A percentile compares a stretch with the other conserved stretches of the same genome.
These are phyloP conservation scores for Tetramorium parvispinum DNA, from an alignment of 1,140 invertebrate species.

Conservation along the genomic window DNA sequence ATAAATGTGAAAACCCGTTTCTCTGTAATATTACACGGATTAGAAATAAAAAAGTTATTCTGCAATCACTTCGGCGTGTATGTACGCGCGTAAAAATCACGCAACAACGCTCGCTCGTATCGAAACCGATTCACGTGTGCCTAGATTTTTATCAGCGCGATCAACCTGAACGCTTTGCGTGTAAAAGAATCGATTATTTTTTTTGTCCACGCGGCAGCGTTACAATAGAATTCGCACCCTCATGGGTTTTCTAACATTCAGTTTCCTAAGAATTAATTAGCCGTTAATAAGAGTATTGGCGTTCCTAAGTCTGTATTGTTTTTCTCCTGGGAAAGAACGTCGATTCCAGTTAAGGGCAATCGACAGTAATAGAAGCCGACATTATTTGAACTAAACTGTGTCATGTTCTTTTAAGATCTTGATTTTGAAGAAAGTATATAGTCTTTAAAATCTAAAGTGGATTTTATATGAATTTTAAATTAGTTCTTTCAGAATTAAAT, in stretches of 20 bases:
- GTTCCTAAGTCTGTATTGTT: not conserved
- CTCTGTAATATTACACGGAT: not conserved
- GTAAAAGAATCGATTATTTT: not conserved
- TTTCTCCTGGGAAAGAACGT: not conserved
- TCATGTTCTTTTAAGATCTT: not conserved
- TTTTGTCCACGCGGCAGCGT: not conserved
- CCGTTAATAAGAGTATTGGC: not conserved
- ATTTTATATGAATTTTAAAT: not conserved
- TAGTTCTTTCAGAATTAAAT: not conserved
- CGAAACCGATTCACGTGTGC: constrained; percentile 23
- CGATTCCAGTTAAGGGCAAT: not conserved
- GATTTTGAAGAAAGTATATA: not conserved
- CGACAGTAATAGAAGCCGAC: not conserved
- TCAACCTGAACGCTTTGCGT: constrained; percentile 15
- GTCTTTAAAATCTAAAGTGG: not conserved
- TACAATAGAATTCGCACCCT: not conserved
- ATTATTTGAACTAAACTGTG: not conserved
- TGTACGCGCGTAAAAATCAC: not conserved
- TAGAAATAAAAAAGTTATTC: not conserved
- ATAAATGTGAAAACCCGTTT: constrained; percentile 27
- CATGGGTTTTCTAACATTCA: not conserved
- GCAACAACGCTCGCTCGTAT: not conserved
- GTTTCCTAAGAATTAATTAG: constrained; percentile 44
- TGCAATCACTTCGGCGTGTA: not conserved
- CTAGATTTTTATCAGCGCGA: constrained; percentile 25